phyloP scores from a whole-genome alignment of 2,888 invertebrate genomes.

The Stenodema calcarata region DNA sequence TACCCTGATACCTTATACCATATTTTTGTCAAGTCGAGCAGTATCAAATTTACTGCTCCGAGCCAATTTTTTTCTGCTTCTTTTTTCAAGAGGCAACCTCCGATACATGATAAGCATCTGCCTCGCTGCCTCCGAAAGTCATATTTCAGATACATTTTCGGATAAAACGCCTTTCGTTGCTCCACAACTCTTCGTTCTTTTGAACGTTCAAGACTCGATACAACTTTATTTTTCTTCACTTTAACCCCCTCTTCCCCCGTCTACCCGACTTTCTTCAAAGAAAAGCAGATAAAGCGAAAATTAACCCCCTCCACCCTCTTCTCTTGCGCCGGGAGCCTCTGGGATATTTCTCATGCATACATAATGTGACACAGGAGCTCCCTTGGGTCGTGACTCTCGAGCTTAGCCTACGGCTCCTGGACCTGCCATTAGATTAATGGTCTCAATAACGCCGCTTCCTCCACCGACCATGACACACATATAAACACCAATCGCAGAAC shows the following conservation, averaged over 20 bases:
- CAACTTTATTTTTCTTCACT: neutral
- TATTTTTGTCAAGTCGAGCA: neutral
- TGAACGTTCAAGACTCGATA: slow-evolving; percentile 5
- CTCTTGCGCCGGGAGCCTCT: neutral
- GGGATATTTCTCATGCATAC: slow-evolving; percentile 36
- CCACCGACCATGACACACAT: neutral
- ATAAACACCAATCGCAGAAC: neutral
- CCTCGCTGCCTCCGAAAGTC: slow-evolving; percentile 12
- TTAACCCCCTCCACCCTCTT: neutral
- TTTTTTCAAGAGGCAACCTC: neutral
- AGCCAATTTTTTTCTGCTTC: slow-evolving; percentile 12
- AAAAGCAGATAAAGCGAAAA: slow-evolving; percentile 10
- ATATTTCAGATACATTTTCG: slow-evolving; percentile 47
- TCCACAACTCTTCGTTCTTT: neutral
- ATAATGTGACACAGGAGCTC: slow-evolving; percentile 4
- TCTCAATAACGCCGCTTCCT: neutral
- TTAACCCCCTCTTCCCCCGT: neutral
- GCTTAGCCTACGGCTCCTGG: neutral
- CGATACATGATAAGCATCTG: slow-evolving; percentile 27
- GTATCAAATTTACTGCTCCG: slow-evolving; percentile 15
- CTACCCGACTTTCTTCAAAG: neutral
- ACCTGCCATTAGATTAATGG: neutral
- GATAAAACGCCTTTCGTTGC: slow-evolving; percentile 31
- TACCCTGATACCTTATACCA: neutral
- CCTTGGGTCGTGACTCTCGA: neutral